A percentile compares a stretch with the other conserved stretches of the same genome.
phyloP scores from a whole-genome alignment of 2,797 vertebrate genomes.

The Sandelia bainsii region DNA sequence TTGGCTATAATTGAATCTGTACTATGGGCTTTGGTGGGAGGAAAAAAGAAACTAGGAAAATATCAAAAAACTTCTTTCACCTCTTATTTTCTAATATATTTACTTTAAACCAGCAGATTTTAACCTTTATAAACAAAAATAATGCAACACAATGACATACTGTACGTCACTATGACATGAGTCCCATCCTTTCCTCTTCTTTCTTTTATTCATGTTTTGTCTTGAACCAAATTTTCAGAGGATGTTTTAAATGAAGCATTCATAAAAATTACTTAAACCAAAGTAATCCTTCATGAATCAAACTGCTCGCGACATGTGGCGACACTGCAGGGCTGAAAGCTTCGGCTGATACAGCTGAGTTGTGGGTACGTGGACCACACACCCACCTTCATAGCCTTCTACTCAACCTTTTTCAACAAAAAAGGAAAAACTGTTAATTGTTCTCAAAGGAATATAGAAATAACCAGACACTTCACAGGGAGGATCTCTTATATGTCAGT shows the following conservation, averaged over 20 bases:
- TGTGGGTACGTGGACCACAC: conserved; percentile 30
- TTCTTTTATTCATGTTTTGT: conserved; percentile 1
- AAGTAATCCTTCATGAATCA: conserved; percentile 40
- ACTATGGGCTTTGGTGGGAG: background rate
- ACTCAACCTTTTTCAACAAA: background rate
- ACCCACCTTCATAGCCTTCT: conserved; percentile 34
- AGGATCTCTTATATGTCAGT: background rate
- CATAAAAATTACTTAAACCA: conserved; percentile 43
- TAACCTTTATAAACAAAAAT: background rate
- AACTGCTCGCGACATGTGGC: conserved; percentile 44
- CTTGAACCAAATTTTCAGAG: conserved; percentile 19
- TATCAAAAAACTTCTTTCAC: conserved; percentile 8
- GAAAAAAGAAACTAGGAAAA: conserved; percentile 17
- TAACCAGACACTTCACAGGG: conserved; percentile 7
- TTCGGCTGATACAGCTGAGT: conserved; percentile 31
- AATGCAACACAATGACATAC: background rate
- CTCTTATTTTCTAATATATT: conserved; percentile 16
- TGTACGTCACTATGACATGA: background rate
- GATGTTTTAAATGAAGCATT: conserved; percentile 30
- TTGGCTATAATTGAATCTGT: conserved; percentile 34
- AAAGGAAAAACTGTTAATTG: conserved; percentile 35
- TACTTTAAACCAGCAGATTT: background rate
- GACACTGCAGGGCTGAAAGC: conserved; percentile 49
- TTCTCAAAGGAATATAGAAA: conserved; percentile 16
- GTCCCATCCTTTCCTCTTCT: background rate